Evolutionary conservation across 1,140 invertebrate species (phyloP), one percentile per base, ranked within the genome.

Genomic region (Sycophila sp.): DNA sequence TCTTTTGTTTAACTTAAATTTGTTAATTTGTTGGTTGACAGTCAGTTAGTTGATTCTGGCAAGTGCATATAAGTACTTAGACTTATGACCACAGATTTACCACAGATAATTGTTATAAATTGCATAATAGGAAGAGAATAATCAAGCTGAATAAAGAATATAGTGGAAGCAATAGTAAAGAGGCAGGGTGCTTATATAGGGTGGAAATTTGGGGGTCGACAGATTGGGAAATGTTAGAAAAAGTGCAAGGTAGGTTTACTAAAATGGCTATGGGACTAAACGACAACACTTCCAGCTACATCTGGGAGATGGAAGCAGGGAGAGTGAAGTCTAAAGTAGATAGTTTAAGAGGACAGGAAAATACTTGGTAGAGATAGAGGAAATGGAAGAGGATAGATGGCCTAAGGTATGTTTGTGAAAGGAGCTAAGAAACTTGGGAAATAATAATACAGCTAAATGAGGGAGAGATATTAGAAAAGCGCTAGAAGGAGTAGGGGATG

Each of bases 261-360:
- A 66, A 60, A 59, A 65, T 65, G 63, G n/a, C 32, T 11, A 15
- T 67, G 42, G 62, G 53, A 0, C 4, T 66, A 8, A 49, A 49
- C n/a, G 28, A 38, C 28, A 72, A 26, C 8, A 72, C 70, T 6
- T 36, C 70, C 5, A n/a, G 13, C 3, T 72, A 72, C 26, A 24
- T 72, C 24, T 65, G 60, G 38, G 49, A 34, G 22, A 49, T 32
- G 55, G 40, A 69, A 19, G 13, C 55, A n/a, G 30, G 55, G 7
- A 19, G 36, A 1, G 5, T 6, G 10, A 1, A 68, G 38, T 32
- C 0, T 63, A 1, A 30, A 42, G 5, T 10, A 30, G 36, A 51
- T 13, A 28, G 4, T 26, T n/a, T 6, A 64, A 53, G 51, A 51
- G 28, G 26, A 32, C 45, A 1, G 22, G 28, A 19, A 64, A 42